A percentile compares a stretch with the other conserved stretches of the same genome.
Conservation (phyloP, 92 coral and sea anemone species). For the Paramuricea clavata region DNA sequence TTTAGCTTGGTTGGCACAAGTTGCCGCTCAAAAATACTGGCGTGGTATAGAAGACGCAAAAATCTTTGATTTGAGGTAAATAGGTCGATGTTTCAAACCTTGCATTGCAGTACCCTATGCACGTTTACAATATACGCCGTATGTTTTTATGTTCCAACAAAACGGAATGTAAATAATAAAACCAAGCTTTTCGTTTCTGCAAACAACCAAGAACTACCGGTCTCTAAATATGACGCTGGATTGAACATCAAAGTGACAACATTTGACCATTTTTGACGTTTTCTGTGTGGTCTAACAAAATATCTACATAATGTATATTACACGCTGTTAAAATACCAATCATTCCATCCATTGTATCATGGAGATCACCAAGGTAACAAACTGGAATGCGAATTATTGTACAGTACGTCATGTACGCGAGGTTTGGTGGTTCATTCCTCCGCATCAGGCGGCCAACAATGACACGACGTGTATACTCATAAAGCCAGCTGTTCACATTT, state of each 20-base stretch:
- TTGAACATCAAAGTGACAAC: background rate
- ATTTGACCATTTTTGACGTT: background rate
- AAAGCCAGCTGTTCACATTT: constrained; percentile 70
- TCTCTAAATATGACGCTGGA: background rate
- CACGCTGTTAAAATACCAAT: background rate
- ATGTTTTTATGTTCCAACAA: background rate
- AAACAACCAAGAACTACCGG: background rate
- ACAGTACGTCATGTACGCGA: background rate
- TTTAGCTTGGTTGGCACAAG: too few relatives aligned
- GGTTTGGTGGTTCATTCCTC: background rate
- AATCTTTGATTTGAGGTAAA: too few relatives aligned
- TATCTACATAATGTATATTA: background rate
- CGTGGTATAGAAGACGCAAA: too few relatives aligned
- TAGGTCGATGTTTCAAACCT: too few relatives aligned
- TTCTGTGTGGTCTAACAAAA: background rate
- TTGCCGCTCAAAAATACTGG: too few relatives aligned
- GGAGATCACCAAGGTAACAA: background rate
- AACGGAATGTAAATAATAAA: background rate
- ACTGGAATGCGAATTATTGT: background rate
- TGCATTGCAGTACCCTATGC: too few relatives aligned
- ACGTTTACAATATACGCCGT: background rate
- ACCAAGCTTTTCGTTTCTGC: background rate
- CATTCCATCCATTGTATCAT: background rate
- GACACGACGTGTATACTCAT: background rate
- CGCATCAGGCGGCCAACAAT: background rate